Conservation (phyloP, 1,140 invertebrate genomes). For the Cotesia typhae region DNA sequence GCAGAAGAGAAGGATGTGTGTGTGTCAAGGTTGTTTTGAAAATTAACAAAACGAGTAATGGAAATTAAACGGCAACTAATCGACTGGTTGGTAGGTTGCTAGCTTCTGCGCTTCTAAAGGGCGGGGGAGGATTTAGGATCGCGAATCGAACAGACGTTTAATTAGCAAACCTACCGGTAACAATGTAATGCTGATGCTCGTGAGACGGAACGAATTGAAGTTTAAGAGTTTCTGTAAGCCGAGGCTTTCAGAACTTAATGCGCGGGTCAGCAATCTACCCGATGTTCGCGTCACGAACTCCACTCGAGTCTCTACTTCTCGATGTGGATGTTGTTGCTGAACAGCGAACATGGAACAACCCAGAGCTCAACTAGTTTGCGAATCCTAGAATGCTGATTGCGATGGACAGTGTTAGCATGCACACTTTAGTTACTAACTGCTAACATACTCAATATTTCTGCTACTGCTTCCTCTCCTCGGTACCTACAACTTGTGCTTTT, state of each 20-base stretch:
- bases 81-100: no score
- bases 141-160: conserved; percentile 38
- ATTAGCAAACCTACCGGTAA: conserved; percentile 40
- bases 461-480: no score
- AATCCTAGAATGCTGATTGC: conserved; percentile 31
- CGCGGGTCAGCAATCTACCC: conserved; percentile 44
- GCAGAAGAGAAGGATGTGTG: neutral
- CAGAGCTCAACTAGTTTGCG: conserved; percentile 31
- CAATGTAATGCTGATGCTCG: conserved; percentile 6
- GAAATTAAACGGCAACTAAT: no score
- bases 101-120: no score
- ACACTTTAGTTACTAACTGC: neutral
- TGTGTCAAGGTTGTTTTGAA: no score
- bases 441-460: no score
- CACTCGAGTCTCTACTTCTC: no score
- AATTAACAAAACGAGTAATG: no score
- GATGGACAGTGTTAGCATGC: conserved; percentile 33
- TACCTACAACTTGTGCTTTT: no score
- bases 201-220: conserved; percentile 32
- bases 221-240: conserved; percentile 20
- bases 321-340: no score
- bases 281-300: conserved; percentile 15
- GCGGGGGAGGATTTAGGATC: neutral
- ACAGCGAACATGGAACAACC: no score
- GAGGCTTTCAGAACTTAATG: conserved; percentile 37